Evolutionary conservation across 2,888 invertebrate species (phyloP).

Genomic region (Andrena praecox): DNA sequence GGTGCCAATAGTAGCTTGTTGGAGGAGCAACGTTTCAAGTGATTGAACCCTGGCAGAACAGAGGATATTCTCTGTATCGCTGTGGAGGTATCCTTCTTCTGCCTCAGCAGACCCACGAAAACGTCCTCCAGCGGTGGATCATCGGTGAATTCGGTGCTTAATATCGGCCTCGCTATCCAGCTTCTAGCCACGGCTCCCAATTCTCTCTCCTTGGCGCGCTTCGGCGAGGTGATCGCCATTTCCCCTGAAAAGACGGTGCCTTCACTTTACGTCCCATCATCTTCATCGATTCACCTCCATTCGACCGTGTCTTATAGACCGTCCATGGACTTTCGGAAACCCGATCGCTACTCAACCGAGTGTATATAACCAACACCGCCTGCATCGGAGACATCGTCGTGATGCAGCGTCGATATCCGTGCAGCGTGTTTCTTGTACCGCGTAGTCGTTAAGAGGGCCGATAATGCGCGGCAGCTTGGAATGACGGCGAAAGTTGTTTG

Average conservation of each 20-base stretch:
- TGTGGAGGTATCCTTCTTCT: conserved; percentile 88
- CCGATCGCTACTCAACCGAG: too few relatives aligned
- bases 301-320: too few relatives aligned
- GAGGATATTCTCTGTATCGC: conserved; percentile 88
- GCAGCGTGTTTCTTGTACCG: too few relatives aligned
- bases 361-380: too few relatives aligned
- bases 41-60: conserved; percentile 88
- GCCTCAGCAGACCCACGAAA: conserved; percentile 87
- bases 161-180: conserved; percentile 84
- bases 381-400: too few relatives aligned
- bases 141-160: conserved; percentile 86
- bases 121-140: conserved; percentile 86
- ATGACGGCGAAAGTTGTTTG: conserved; percentile 9
- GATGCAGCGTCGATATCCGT: too few relatives aligned
- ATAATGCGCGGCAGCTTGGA: conserved; percentile 1
- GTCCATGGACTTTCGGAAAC: too few relatives aligned
- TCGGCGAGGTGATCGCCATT: conserved; percentile 59
- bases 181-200: conserved; percentile 53
- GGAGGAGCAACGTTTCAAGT: conserved; percentile 90
- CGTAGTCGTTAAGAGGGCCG: background rate
- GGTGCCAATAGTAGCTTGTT: conserved; percentile 87
- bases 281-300: conserved; percentile 14
- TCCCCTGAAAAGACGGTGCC: conserved; percentile 77
- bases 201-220: conserved; percentile 53
- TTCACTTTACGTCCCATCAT: conserved; percentile 68